Evolutionary conservation across 2,888 invertebrate species (phyloP).

Genomic region (Brachyopa scutellaris): DNA sequence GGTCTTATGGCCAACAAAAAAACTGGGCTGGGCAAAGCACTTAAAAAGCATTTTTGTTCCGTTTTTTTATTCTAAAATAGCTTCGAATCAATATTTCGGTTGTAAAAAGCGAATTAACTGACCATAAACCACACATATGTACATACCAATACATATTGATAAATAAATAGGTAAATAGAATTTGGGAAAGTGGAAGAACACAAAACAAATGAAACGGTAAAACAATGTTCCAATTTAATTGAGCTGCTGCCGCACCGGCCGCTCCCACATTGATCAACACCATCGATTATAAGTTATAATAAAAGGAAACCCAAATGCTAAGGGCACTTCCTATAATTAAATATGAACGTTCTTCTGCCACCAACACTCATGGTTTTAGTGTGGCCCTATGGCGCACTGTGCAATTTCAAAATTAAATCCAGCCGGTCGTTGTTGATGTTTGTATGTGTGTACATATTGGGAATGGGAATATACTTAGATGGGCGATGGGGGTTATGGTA

Average conservation of each 20-base stretch:
- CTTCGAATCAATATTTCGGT: slow-evolving; percentile 23
- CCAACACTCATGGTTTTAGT: slow-evolving; percentile 19
- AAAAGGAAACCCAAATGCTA: slow-evolving; percentile 44
- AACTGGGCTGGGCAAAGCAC: slow-evolving; percentile 31
- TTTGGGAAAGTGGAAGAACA: slow-evolving; percentile 1
- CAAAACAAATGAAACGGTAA: slow-evolving; percentile 15
- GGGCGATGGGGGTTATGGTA: slow-evolving; percentile 22
- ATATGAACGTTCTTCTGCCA: slow-evolving; percentile 46
- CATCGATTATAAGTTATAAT: slow-evolving; percentile 61
- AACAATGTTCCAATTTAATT: slow-evolving; percentile 47
- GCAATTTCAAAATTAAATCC: slow-evolving; percentile 61
- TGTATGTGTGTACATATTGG: neutral
- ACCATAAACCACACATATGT: slow-evolving; percentile 34
- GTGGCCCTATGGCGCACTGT: slow-evolving; percentile 28
- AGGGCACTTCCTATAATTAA: slow-evolving; percentile 64
- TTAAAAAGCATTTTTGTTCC: slow-evolving; percentile 13
- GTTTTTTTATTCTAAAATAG: neutral
- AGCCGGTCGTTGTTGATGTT: neutral
- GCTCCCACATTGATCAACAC: slow-evolving; percentile 63
- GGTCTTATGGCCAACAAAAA: slow-evolving; percentile 7
- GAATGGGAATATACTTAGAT: too few species aligned
- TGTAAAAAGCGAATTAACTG: slow-evolving; percentile 17
- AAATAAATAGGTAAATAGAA: slow-evolving; percentile 58
- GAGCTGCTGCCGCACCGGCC: slow-evolving; percentile 25
- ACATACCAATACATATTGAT: too few species aligned